Evolutionary conservation across 2,888 invertebrate genomes (phyloP), one percentile per base, ranked within the genome.

Genomic region (Nemoura dubitans): DNA sequence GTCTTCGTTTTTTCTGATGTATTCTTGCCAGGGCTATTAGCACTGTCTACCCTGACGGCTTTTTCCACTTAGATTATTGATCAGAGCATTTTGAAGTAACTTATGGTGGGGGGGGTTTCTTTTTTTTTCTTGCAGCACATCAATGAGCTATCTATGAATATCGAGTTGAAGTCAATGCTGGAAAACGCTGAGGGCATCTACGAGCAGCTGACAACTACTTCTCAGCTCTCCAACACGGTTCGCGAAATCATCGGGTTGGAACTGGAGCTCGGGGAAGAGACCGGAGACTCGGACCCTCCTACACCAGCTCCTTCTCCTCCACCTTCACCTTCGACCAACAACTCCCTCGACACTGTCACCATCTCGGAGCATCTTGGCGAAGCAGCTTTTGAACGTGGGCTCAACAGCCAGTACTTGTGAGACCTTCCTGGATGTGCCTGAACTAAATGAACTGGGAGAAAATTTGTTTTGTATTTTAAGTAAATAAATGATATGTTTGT

Each of bases 101-200:
- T 84, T 36, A 36, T 36, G 36, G 36, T 36, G 10, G 36, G 36
- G 36, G 36, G 5, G 3, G 36, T 36, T 36, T 10, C 3, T 36
- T 36, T 6, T 36, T 3, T 3, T 10, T 36, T 3, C 3, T 94
- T 93, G 14, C 92, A 98, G 97, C 98, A 99, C 91, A 96, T 99
- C 88, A 99, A 99, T 92, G 99, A 99, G 91, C 92, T 99, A 88
- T 96, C 97, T 16, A 95, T 97, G 91, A 95, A 96, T 88, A 95
- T 99, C 84, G 96, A 98, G 90, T 93, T 99, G 10, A 95, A 96
- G 87, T 94, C 95, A 89, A 96, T 96, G 84, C 92, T 99, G 29
- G 95, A 95, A 89, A 95, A 95, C 87, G 98, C 99, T 0, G 99
- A 99, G 92, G 97, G 97, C 10, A 98, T 99, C 89, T 98, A 96